phyloP scores from a whole-genome alignment of 2,113 vertebrate species.

The Pseudopipra pipra region DNA sequence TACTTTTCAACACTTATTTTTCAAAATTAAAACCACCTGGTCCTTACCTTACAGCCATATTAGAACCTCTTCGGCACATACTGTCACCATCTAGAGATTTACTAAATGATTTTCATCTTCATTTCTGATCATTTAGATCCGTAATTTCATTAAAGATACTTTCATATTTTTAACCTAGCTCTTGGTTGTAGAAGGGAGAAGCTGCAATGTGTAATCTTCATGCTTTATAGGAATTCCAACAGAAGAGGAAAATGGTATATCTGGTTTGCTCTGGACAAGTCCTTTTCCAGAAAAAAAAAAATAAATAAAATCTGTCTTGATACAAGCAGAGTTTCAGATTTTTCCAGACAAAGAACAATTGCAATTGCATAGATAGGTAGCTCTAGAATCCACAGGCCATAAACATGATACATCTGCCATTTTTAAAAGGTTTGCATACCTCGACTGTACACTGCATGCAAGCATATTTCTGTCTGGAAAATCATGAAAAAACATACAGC shows the following conservation, averaged over 20 bases:
- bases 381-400: background rate
- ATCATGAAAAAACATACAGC: background rate
- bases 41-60: background rate
- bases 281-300: background rate
- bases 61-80: background rate
- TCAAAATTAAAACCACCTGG: background rate
- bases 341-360: background rate
- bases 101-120: background rate
- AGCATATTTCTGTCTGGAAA: background rate
- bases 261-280: background rate
- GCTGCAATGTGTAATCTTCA: background rate
- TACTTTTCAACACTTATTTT: constrained; percentile 18
- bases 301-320: background rate
- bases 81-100: background rate
- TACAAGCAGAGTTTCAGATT: background rate
- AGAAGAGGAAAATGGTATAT: background rate
- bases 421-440: background rate
- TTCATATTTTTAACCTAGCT: background rate
- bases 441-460: fast-evolving
- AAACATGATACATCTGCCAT: background rate
- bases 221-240: background rate
- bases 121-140: background rate
- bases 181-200: background rate
- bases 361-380: background rate
- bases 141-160: background rate